Conservation (phyloP, 2,797 vertebrate species). For the Morus bassanus region DNA sequence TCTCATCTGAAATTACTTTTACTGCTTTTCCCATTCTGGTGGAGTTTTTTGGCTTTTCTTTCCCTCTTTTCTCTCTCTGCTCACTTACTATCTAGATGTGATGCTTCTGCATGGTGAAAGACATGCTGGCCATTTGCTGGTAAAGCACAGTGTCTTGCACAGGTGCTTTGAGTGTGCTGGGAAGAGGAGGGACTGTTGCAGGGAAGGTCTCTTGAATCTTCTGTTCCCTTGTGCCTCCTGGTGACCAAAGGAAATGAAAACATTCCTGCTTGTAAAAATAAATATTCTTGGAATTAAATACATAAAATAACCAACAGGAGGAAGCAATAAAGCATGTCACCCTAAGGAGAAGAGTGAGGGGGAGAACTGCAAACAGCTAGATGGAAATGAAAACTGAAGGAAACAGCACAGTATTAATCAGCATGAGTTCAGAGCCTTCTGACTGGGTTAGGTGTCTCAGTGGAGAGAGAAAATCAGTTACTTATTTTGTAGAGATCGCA, state of each 20-base stretch:
- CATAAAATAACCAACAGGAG: neutral
- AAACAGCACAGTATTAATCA: constrained; percentile 6
- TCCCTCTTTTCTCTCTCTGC: neutral
- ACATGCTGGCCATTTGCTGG: neutral
- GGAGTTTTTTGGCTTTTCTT: neutral
- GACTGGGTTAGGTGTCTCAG: neutral
- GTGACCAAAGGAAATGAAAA: constrained; percentile 18
- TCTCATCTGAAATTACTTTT: neutral
- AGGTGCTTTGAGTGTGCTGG: neutral
- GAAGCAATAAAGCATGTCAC: constrained; percentile 15
- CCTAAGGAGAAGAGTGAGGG: neutral
- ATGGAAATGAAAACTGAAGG: neutral
- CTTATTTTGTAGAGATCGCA: constrained; percentile 2
- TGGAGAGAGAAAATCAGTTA: constrained; percentile 13
- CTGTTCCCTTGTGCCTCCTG: neutral
- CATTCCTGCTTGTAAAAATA: neutral
- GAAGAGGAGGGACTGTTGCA: neutral
- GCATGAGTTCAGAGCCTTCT: constrained; percentile 2
- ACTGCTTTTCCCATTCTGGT: neutral
- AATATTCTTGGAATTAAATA: constrained; percentile 26
- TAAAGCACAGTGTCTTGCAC: neutral
- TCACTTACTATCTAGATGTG: neutral
- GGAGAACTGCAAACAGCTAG: neutral
- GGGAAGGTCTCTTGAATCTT: neutral
- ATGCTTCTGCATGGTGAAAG: neutral